Conservation (phyloP, 1,140 invertebrate species). For the Lordiphosa clarofinis region DNA sequence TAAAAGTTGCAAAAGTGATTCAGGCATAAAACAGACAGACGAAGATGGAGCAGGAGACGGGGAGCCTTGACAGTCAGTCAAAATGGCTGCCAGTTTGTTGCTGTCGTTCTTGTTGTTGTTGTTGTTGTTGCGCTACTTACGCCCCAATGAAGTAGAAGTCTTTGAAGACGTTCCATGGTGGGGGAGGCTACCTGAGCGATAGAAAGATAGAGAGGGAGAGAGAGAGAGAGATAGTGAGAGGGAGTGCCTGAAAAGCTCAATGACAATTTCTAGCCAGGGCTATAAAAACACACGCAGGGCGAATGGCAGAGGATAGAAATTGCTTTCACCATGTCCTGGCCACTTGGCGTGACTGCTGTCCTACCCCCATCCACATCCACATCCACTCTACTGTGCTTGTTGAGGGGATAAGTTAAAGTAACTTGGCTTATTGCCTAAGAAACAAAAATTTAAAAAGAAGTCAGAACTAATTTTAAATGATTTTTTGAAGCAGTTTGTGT, state of each 20-base stretch:
- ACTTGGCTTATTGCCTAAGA: too few species aligned
- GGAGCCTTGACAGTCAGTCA: conserved; percentile 47
- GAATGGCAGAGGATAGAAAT: conserved; percentile 30
- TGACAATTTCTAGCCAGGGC: conserved; percentile 40
- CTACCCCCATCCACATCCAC: neutral
- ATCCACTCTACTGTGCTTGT: conserved; percentile 3
- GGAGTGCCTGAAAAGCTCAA: conserved; percentile 55
- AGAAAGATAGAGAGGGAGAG: conserved; percentile 5
- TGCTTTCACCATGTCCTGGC: conserved; percentile 30
- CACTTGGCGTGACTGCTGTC: conserved; percentile 25
- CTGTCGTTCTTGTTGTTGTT: conserved; percentile 14
- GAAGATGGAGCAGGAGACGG: neutral
- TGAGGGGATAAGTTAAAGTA: conserved; percentile 10
- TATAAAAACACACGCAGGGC: conserved; percentile 16
- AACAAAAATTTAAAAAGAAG: too few species aligned
- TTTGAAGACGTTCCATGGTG: conserved; percentile 48
- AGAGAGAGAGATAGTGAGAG: neutral
- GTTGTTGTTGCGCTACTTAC: conserved; percentile 21
- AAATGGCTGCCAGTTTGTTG: conserved; percentile 57
- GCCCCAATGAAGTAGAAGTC: conserved; percentile 59
- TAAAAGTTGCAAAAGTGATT: conserved; percentile 71
- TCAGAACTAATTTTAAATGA: too few species aligned
- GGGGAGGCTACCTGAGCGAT: conserved; percentile 26
- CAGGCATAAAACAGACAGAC: conserved; percentile 56
- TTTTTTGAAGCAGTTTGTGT: too few species aligned